Conservation (phyloP, 2,888 invertebrate species). For the Chymomyza caudatula region DNA sequence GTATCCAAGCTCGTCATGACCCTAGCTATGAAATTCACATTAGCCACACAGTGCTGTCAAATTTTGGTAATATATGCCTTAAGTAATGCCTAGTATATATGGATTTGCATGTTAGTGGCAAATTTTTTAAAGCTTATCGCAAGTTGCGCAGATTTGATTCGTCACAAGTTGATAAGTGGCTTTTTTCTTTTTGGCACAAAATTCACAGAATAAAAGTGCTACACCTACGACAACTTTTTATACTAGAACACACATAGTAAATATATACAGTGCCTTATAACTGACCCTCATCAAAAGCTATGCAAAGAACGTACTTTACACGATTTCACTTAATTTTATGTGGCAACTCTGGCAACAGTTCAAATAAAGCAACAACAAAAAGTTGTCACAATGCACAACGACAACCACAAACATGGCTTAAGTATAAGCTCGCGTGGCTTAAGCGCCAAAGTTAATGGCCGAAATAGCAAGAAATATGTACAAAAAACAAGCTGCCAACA, state of each 20-base stretch:
- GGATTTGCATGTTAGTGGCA: neutral
- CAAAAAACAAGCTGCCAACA: slow-evolving; percentile 32
- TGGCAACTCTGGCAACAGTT: slow-evolving; percentile 7
- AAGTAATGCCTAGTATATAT: neutral
- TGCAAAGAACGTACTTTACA: slow-evolving; percentile 4
- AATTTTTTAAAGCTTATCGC: neutral
- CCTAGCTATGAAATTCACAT: neutral
- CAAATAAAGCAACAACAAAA: slow-evolving; percentile 2
- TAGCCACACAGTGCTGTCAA: neutral
- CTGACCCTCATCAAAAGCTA: slow-evolving; percentile 36
- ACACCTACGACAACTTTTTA: neutral
- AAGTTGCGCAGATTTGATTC: neutral
- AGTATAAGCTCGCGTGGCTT: slow-evolving; percentile 55
- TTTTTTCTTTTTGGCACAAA: neutral
- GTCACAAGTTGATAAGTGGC: neutral
- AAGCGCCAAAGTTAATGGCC: slow-evolving; percentile 29
- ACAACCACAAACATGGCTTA: slow-evolving; percentile 25
- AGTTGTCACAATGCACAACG: slow-evolving; percentile 48
- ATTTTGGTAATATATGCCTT: neutral
- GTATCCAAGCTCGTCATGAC: neutral
- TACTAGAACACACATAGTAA: too few species aligned
- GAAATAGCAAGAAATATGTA: slow-evolving; percentile 30
- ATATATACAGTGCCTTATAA: too few species aligned
- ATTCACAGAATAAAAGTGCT: neutral
- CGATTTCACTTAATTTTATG: slow-evolving; percentile 49